Evolutionary conservation across 2,113 vertebrate genomes (phyloP).

Genomic region (Oenanthe melanoleuca): DNA sequence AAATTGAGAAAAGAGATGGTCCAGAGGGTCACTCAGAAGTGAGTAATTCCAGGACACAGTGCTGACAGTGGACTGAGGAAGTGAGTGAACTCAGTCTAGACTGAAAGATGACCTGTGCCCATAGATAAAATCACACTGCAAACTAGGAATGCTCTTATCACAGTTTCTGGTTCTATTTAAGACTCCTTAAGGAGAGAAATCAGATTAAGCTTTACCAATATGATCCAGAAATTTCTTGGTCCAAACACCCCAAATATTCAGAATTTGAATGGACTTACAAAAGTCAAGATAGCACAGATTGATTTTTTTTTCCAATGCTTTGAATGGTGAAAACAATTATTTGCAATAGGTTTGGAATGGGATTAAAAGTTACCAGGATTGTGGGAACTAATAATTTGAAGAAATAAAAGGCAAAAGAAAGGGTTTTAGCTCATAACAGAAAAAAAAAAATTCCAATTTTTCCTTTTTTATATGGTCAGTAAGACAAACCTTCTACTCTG

Average conservation of each 20-base stretch:
- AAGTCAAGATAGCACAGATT: neutral
- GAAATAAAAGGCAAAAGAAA: neutral
- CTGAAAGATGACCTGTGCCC: neutral
- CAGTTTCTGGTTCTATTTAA: neutral
- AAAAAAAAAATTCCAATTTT: neutral
- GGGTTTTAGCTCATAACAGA: neutral
- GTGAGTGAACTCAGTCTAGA: neutral
- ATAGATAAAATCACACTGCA: neutral
- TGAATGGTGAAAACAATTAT: neutral
- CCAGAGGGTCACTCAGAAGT: neutral
- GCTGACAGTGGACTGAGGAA: neutral
- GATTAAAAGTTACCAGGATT: neutral
- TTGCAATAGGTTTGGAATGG: neutral
- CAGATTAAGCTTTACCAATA: neutral
- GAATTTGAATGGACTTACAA: neutral
- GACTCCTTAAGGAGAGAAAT: neutral
- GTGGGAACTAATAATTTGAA: neutral
- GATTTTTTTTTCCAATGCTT: neutral
- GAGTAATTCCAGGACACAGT: neutral
- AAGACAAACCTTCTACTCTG: neutral
- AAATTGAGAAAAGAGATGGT: neutral
- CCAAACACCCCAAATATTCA: neutral
- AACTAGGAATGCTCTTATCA: neutral
- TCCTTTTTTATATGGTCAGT: neutral
- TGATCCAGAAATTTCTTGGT: neutral